phyloP scores from a whole-genome alignment of 2,113 vertebrate genomes.

The Salvator merianae region DNA sequence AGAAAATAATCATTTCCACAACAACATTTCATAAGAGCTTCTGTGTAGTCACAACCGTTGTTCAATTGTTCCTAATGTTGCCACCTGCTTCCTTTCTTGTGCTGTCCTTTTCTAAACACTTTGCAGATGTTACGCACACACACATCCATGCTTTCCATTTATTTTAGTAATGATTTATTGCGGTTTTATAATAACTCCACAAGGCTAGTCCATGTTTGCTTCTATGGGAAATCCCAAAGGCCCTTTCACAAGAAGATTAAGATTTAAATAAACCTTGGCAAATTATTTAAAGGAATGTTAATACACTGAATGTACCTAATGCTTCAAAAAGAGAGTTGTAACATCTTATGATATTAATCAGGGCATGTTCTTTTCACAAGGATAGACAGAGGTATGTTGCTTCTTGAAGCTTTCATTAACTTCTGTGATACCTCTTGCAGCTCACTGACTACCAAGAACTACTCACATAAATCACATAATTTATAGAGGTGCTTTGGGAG shows the following conservation, averaged over 20 bases:
- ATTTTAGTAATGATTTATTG: constrained; percentile 15
- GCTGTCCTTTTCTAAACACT: background rate
- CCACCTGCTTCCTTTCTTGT: background rate
- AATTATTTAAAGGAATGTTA: background rate
- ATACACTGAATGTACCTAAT: background rate
- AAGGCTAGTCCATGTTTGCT: background rate
- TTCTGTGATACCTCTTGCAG: background rate
- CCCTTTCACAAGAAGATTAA: constrained; percentile 10
- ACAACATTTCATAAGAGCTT: too few species aligned
- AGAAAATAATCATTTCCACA: too few species aligned
- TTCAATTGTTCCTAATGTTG: too few species aligned
- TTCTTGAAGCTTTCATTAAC: background rate
- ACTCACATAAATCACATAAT: background rate
- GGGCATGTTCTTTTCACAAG: background rate
- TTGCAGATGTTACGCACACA: background rate
- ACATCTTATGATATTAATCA: background rate
- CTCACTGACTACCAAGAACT: background rate
- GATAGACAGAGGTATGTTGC: constrained; percentile 29
- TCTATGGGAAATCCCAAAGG: background rate
- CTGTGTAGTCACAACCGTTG: too few species aligned
- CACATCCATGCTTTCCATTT: background rate
- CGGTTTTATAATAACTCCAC: background rate
- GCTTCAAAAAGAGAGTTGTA: background rate
- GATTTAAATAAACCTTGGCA: background rate
- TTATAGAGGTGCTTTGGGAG: background rate